Conservation (phyloP, 2,113 vertebrate genomes). For the Sakesphorus luctuosus region DNA sequence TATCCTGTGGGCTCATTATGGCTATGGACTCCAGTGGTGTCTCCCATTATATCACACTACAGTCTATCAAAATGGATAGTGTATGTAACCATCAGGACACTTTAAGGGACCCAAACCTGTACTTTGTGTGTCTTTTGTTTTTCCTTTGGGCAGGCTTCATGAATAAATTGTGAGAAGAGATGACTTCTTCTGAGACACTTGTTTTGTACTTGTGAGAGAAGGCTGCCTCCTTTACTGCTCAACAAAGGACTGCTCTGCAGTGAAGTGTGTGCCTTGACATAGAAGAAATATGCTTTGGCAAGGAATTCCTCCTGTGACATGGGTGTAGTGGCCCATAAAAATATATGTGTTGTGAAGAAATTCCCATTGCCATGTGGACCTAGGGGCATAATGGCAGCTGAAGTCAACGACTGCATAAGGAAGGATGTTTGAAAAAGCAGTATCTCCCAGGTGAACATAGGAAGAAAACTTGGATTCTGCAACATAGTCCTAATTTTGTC, state of each 20-base stretch:
- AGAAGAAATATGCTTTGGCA: not conserved
- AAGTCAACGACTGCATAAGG: not conserved
- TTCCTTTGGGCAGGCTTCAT: not conserved
- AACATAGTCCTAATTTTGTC: not conserved
- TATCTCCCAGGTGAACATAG: not conserved
- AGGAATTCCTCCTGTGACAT: not conserved
- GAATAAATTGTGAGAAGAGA: not conserved
- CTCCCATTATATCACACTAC: not conserved
- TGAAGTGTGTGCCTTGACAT: not conserved
- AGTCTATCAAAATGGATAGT: not conserved
- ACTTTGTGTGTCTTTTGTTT: not conserved
- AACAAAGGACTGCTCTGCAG: not conserved
- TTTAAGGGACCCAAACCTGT: not conserved
- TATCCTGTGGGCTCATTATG: not conserved
- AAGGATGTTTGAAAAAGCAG: not conserved
- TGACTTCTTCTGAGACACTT: not conserved
- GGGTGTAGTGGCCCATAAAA: not conserved
- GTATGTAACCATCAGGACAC: not conserved
- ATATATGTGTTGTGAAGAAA: not conserved
- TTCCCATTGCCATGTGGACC: not conserved
- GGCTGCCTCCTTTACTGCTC: not conserved
- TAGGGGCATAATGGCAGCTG: not conserved
- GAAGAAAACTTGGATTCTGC: not conserved
- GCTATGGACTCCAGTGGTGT: not conserved
- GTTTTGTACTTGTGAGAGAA: not conserved